Evolutionary conservation across 2,113 vertebrate species (phyloP).

Genomic region (Pholis gunnellus): DNA sequence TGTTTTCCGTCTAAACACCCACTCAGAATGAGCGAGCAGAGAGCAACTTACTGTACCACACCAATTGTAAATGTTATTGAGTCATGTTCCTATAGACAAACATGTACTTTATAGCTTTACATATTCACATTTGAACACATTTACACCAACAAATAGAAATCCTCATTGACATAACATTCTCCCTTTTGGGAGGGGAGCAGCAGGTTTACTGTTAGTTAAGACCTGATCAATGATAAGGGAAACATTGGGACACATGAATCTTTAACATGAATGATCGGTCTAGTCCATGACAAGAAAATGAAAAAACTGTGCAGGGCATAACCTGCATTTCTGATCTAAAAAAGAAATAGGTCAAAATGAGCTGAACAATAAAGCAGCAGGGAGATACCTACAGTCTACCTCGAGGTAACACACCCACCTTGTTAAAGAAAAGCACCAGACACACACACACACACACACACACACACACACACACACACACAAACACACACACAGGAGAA

Average conservation of each 20-base stretch:
- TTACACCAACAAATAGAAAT: neutral
- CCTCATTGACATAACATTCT: neutral
- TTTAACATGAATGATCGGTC: neutral
- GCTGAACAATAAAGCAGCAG: neutral
- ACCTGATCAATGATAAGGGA: neutral
- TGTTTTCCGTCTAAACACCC: neutral
- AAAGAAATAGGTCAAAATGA: neutral
- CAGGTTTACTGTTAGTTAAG: neutral
- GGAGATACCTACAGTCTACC: neutral
- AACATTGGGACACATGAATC: neutral
- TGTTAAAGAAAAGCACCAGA: neutral
- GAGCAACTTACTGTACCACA: neutral
- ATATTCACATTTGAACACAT: neutral
- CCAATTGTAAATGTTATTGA: neutral
- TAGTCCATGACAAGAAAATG: neutral
- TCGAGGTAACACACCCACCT: neutral
- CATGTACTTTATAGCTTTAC: neutral
- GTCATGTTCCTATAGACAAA: neutral
- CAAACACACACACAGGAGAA: neutral
- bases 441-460: neutral
- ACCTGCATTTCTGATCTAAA: neutral
- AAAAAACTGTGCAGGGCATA: conserved; percentile 13
- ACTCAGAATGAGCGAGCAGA: neutral
- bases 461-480: neutral
- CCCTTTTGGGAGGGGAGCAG: neutral